Conservation (phyloP, 2,888 invertebrate genomes). For the Hermodice carunculata region DNA sequence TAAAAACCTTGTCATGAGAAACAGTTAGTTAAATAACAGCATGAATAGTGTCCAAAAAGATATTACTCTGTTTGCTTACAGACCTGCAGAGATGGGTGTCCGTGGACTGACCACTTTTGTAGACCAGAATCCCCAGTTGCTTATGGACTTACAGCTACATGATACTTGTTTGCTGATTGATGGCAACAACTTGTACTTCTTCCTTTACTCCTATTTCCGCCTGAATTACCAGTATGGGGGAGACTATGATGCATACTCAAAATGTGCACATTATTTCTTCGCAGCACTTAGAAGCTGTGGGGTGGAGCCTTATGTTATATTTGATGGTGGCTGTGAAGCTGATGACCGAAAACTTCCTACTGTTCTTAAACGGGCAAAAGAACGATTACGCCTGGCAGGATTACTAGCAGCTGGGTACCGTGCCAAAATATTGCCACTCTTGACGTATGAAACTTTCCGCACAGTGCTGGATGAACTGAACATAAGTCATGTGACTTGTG, state of each 20-base stretch:
- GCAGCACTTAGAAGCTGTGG: slow-evolving; percentile 49
- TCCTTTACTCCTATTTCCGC: slow-evolving; percentile 56
- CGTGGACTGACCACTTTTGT: slow-evolving; percentile 82
- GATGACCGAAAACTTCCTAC: slow-evolving; percentile 63
- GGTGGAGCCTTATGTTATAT: slow-evolving; percentile 61
- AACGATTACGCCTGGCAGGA: slow-evolving; percentile 49
- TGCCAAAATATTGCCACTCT: slow-evolving; percentile 77
- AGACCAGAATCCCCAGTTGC: slow-evolving; percentile 62
- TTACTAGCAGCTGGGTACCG: slow-evolving; percentile 16
- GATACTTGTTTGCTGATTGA: slow-evolving; percentile 64
- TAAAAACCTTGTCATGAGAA: too few species aligned
- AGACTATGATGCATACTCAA: slow-evolving; percentile 61
- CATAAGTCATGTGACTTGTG: slow-evolving; percentile 80
- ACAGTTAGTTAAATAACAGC: too few species aligned
- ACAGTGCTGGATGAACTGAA: slow-evolving; percentile 78
- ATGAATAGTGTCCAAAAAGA: too few species aligned
- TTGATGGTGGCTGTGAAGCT: slow-evolving; percentile 67
- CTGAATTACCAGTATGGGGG: slow-evolving; percentile 62
- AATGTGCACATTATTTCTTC: slow-evolving; percentile 51
- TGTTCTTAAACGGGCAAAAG: slow-evolving; percentile 49
- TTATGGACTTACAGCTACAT: slow-evolving; percentile 68
- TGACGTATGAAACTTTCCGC: slow-evolving; percentile 82
- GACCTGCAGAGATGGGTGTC: too few species aligned
- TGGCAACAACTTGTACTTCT: slow-evolving; percentile 66
- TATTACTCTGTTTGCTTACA: too few species aligned